A percentile compares a stretch with the other conserved stretches of the same genome.
Conservation (phyloP, 2,797 vertebrate species). For the Cynopterus sphinx region DNA sequence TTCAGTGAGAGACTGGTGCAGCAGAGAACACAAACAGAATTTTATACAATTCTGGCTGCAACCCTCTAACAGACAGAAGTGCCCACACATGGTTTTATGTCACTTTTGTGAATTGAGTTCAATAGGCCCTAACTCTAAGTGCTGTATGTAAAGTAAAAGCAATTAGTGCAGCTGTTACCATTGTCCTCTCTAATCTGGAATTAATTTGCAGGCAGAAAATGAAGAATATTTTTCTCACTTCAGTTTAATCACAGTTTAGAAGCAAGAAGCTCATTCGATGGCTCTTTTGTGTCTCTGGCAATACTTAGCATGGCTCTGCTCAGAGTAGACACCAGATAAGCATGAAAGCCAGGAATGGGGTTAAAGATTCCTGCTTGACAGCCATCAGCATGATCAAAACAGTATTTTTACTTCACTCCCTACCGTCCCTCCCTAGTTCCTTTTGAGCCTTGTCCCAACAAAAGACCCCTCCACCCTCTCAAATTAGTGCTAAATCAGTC, state of each 20-base stretch:
- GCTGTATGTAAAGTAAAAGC: constrained; percentile 63
- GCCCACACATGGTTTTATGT: constrained; percentile 47
- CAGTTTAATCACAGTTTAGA: constrained; percentile 55
- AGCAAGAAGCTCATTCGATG: constrained; percentile 24
- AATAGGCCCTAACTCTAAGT: constrained; percentile 50
- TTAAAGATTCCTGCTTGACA: constrained; percentile 21
- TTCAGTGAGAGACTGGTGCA: neutral
- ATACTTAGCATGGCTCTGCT: neutral
- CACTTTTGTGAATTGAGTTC: constrained; percentile 63
- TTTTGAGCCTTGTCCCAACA: neutral
- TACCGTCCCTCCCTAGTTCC: neutral
- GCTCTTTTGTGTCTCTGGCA: neutral
- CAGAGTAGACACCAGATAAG: neutral
- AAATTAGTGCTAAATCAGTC: neutral
- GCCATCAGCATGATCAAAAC: neutral
- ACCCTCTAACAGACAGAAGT: constrained; percentile 32
- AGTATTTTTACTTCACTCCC: neutral
- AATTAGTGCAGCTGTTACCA: constrained; percentile 61
- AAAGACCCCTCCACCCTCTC: neutral
- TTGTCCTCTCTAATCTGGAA: constrained; percentile 57
- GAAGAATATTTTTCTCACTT: constrained; percentile 43
- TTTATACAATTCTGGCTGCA: constrained; percentile 46
- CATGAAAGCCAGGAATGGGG: neutral
- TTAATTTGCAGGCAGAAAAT: constrained; percentile 41
- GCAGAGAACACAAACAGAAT: constrained; percentile 41